Base-by-base conservation (phyloP, 2,797 vertebrate species). In the Oophaga sylvatica region DNA sequence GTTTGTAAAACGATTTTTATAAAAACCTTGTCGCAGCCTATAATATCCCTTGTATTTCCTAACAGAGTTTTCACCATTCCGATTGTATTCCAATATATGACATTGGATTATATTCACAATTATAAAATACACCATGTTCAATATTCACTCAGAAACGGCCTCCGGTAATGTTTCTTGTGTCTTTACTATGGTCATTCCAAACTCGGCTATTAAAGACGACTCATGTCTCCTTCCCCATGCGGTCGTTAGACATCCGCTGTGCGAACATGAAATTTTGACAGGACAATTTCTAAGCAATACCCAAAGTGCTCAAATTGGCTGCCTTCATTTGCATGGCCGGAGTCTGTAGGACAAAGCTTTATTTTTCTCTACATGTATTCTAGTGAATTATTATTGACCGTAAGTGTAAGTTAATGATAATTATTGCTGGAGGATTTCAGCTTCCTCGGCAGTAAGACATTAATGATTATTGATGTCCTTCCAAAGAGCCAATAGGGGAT, bases 401-500 rank as follows among this genome's bases (percentile, higher is more conserved):
- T 87, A 84, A 82, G 60, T 90, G 67, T 81, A 86, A 81, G 92
- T 93, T 88, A 41, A 20, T 90, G 82, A 84, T 93, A 92, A 85
- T 90, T 92, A 67, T 88, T 92, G 63, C 83, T 90, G 80, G 67
- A 92, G 88, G 86, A 91, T 92, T 89, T 65, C 88, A 81, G 89
- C 77, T 90, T 65, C 45, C 65, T 85, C 45, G 80, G 65, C 81
- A 90, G 83, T 41, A 87, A 91, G 90, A 90, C 87, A 63, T 92
- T 75, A 89, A 87, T 86, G 4, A 88, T 92, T 88, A 85, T 71
- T 90, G 84, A 88, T 91, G 90, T 29, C 78, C 92, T 87, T 78
- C 89, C 87, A 89, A 84, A 35, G 5, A 7, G 84, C 90, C 79
- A 88, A 90, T 91, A 91, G 87, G 79, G 80, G 65, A 90, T 90